Evolutionary conservation across 2,888 invertebrate genomes (phyloP).

Genomic region (Agonum fuliginosum): DNA sequence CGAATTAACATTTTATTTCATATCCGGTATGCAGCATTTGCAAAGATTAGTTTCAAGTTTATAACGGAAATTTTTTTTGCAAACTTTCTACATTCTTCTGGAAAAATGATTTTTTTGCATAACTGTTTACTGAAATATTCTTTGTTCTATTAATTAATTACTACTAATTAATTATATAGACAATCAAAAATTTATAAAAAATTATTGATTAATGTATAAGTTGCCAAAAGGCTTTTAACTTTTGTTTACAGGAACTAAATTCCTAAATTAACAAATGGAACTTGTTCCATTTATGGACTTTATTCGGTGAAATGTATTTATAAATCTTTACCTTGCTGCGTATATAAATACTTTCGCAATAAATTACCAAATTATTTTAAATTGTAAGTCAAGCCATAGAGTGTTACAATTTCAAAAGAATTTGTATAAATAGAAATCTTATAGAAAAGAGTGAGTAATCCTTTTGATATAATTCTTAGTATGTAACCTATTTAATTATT

Average conservation of each 20-base stretch:
- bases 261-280: too few species aligned
- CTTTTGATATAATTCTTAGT: too few species aligned
- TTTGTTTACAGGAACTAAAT: slow-evolving; percentile 16
- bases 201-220: background rate
- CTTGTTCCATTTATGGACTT: background rate
- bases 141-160: too few species aligned
- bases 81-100: slow-evolving; percentile 23
- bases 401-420: too few species aligned
- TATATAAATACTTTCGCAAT: slow-evolving; percentile 15
- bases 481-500: background rate
- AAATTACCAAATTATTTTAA: background rate
- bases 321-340: slow-evolving; percentile 14
- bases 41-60: slow-evolving; percentile 43
- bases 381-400: background rate
- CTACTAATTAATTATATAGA: too few species aligned
- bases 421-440: too few species aligned
- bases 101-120: background rate
- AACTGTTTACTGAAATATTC: too few species aligned
- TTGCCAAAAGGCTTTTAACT: background rate
- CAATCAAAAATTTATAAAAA: background rate
- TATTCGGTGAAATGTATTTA: slow-evolving; percentile 21
- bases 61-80: slow-evolving; percentile 37
- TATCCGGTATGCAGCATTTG: slow-evolving; percentile 49
- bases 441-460: too few species aligned
- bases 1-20: slow-evolving; percentile 50